These are phyloP conservation scores for Aix galericulata DNA, from an alignment of 2,113 vertebrate genomes.

Conservation along the genomic window DNA sequence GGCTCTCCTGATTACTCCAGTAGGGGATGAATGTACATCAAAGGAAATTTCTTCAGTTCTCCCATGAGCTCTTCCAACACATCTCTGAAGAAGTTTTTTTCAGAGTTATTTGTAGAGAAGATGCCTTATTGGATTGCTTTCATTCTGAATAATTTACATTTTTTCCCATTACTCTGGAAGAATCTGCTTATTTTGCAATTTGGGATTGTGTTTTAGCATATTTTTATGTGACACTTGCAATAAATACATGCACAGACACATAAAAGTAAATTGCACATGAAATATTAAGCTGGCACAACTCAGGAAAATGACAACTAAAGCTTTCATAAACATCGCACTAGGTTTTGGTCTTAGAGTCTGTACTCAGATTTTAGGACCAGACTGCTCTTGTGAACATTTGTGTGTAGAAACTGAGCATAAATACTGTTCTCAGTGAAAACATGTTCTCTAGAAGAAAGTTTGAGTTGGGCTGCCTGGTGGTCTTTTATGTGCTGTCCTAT, in stretches of 20 bases:
- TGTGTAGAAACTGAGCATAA: not conserved
- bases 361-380: not conserved
- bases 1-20: not conserved
- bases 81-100: not conserved
- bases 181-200: conserved; percentile 34
- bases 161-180: not conserved
- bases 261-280: not conserved
- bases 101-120: not conserved
- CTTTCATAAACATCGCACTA: not conserved
- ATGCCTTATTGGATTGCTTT: conserved; percentile 24
- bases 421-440: not conserved
- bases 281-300: conserved; percentile 1
- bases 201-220: not conserved
- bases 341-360: not conserved
- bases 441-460: not conserved
- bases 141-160: conserved; percentile 30
- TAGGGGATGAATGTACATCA: not conserved
- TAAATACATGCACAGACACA: not conserved
- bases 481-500: not conserved
- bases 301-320: not conserved
- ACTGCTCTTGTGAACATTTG: not conserved
- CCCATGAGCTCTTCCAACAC: not conserved
- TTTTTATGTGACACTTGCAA: not conserved
- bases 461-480: not conserved
- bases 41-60: not conserved